phyloP scores from a whole-genome alignment of 2,797 vertebrate genomes.

The Arctocebus calabarensis region DNA sequence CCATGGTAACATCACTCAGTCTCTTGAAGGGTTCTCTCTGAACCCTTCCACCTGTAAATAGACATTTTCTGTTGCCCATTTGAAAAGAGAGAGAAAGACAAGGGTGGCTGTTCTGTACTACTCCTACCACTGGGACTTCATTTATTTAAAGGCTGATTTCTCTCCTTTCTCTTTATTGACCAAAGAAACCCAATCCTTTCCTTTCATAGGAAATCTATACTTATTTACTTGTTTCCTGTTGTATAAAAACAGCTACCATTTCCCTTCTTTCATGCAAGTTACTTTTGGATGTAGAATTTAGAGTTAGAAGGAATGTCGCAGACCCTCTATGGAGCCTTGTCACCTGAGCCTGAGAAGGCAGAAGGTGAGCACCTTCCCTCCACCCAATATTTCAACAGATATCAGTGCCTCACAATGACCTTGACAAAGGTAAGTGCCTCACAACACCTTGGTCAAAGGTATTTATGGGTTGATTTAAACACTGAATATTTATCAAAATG shows the following conservation, averaged over 20 bases:
- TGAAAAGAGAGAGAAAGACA: not conserved
- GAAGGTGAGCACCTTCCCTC: not conserved
- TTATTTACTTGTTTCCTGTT: slow-evolving; percentile 37
- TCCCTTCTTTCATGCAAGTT: not conserved
- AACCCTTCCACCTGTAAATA: not conserved
- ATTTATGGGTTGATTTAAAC: not conserved
- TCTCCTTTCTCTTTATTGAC: slow-evolving; percentile 56
- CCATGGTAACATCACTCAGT: not conserved
- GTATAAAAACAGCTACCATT: not conserved
- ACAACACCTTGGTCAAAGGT: not conserved
- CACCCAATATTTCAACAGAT: not conserved
- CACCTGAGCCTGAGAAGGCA: not conserved
- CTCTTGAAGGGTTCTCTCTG: not conserved
- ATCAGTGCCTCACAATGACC: not conserved
- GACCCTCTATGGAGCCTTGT: not conserved
- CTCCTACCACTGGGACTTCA: not conserved
- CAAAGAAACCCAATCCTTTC: slow-evolving; percentile 34
- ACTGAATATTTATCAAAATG: not conserved
- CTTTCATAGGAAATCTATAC: slow-evolving; percentile 63
- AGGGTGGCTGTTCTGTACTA: not conserved
- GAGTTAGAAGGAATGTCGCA: not conserved
- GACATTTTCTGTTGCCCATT: not conserved
- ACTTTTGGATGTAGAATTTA: not conserved
- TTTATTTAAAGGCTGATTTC: not conserved
- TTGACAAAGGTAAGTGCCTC: not conserved